Base-by-base conservation (phyloP, 1,140 invertebrate genomes). In the Leptinotarsa lineolata region DNA sequence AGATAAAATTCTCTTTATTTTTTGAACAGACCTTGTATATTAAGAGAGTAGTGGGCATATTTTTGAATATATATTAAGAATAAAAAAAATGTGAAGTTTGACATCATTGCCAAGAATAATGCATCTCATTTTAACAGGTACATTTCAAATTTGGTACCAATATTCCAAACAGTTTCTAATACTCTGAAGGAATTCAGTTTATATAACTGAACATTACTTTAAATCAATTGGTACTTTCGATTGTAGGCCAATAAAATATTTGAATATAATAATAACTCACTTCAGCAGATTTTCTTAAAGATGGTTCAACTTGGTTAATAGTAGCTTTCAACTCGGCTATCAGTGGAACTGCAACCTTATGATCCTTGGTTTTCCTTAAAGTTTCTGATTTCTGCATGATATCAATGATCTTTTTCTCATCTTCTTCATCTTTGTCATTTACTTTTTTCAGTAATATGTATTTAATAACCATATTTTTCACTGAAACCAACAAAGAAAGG, bases 381-480 rank as follows among this genome's bases (percentile, higher is more conserved):
- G 66, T 48, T 13, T 76, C 48, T 11, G 73, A 30, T 70, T 78
- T 76, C 68, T 65, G 54, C 48, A 81, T 69, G 24, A 72, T 44
- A 8, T 79, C 61, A 48, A 78, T 24, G 13, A 78, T 76, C 21
- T 78, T 30, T 68, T 76, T 70, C 12, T 65, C 67, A 58, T 72
- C 75, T 13, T 75, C 68, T 24, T 44, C 63, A 13, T 67, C 73
- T 65, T 65, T 68, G 54, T 79, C 72, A 24, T 54, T 72, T 8
- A 70, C 8, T 64, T 75, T 66, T 24, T 75, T 69, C 11, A 65
- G 69, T 16, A 81, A 58, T 3, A 79, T 77, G 67, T 78, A 81
- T 24, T 79, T 78, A 5, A 79, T 69, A n/a, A 81, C 74, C 13
- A 68, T 21, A 44, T 76, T 74, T 68, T 74, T 77, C 44, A 70